Conservation (phyloP, 2,888 invertebrate species). For the Mellilla xanthometata region DNA sequence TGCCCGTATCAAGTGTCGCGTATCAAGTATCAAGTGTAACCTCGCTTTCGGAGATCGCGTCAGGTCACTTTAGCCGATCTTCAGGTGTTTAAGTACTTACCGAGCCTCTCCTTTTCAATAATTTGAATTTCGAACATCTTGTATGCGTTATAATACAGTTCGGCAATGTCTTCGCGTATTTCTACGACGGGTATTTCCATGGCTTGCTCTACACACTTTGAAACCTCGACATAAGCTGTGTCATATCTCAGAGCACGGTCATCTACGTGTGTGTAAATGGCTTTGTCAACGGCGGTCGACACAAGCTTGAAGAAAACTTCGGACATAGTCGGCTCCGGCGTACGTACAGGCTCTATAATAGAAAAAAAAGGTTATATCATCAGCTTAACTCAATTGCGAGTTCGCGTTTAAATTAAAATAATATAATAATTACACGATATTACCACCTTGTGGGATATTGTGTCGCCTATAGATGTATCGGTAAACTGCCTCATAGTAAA, state of each 20-base stretch:
- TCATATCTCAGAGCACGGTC: conserved; percentile 57
- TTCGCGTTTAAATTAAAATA: too few relatives aligned
- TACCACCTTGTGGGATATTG: too few relatives aligned
- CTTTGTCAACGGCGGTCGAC: conserved; percentile 65
- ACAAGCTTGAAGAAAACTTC: conserved; percentile 50
- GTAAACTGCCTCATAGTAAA: too few relatives aligned
- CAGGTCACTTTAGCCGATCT: too few relatives aligned
- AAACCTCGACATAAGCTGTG: conserved; percentile 64
- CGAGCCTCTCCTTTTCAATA: conserved; percentile 57
- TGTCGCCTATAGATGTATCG: too few relatives aligned
- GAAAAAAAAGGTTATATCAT: neutral
- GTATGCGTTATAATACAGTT: conserved; percentile 53
- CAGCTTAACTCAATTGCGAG: too few relatives aligned
- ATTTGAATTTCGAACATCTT: conserved; percentile 57
- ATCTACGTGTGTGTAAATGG: conserved; percentile 52
- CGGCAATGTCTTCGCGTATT: conserved; percentile 57
- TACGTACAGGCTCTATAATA: conserved; percentile 52
- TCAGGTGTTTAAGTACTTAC: conserved; percentile 36
- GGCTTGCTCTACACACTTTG: conserved; percentile 60
- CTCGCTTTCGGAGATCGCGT: too few relatives aligned
- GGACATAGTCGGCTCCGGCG: conserved; percentile 59
- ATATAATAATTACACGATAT: too few relatives aligned
- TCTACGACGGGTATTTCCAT: conserved; percentile 71
- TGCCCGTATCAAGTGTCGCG: too few relatives aligned
- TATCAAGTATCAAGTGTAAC: too few relatives aligned